Percentiles rank a stretch among this genome's conserved stretches.
phyloP scores from a whole-genome alignment of 2,797 vertebrate genomes.

The Enteromius thamalakanensis region DNA sequence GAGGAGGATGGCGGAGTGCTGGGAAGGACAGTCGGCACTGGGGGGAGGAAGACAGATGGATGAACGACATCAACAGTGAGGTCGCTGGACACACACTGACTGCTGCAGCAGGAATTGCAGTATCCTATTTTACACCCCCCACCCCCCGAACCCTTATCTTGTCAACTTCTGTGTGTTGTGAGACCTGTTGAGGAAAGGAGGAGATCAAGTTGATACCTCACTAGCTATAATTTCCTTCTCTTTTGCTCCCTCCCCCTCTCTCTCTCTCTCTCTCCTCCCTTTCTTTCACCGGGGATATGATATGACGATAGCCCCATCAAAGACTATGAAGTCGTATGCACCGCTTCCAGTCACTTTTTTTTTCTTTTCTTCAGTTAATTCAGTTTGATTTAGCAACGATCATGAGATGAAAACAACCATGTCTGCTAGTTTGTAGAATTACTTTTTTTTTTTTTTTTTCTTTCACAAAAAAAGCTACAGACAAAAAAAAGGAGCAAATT shows the following conservation, averaged over 20 bases:
- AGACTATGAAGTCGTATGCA: conserved; percentile 67
- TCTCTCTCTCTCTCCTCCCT: conserved; percentile 25
- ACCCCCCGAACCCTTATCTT: conserved; percentile 10
- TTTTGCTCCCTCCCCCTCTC: background rate
- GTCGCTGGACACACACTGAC: conserved; percentile 49
- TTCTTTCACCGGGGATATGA: conserved; percentile 15
- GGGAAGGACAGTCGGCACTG: conserved; percentile 9
- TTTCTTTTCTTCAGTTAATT: conserved; percentile 59
- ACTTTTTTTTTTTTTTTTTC: conserved; percentile 62
- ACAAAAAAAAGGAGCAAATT: conserved; percentile 68
- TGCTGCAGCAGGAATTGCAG: conserved; percentile 51
- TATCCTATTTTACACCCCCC: conserved; percentile 62
- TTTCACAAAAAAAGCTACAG: conserved; percentile 71
- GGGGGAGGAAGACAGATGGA: conserved; percentile 24
- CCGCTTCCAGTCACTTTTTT: conserved; percentile 69
- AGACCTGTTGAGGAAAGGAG: conserved; percentile 38
- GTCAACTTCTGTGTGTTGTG: conserved; percentile 52
- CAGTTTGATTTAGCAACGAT: conserved; percentile 66
- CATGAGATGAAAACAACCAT: conserved; percentile 49
- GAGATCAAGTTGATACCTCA: conserved; percentile 23
- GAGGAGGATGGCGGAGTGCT: background rate
- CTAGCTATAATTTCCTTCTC: conserved; percentile 14
- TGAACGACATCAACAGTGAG: conserved; percentile 30
- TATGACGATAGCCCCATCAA: conserved; percentile 45
- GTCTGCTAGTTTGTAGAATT: conserved; percentile 74